Conservation (phyloP, 2,113 vertebrate genomes). For the Microcebus murinus region DNA sequence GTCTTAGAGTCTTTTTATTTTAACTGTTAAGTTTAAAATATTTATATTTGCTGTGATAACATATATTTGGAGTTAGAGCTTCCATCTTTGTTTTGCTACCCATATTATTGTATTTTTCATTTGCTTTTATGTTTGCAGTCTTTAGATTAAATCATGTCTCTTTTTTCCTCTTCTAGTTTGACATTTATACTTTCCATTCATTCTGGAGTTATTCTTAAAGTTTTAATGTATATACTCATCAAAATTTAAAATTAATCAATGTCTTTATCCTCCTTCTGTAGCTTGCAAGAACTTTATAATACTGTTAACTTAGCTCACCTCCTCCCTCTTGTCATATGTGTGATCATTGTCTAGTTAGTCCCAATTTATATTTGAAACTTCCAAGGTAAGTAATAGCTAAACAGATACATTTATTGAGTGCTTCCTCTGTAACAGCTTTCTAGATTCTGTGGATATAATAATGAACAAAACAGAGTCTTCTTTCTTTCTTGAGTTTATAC, state of each 20-base stretch:
- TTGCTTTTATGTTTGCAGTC: background rate
- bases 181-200: background rate
- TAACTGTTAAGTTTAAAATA: conserved; percentile 3
- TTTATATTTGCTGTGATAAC: background rate
- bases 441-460: background rate
- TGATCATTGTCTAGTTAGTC: background rate
- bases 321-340: background rate
- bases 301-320: conserved; percentile 12
- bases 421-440: background rate
- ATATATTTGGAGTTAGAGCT: background rate
- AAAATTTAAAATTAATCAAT: background rate
- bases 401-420: background rate
- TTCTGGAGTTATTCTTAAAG: background rate
- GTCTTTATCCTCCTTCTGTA: background rate
- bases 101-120: background rate
- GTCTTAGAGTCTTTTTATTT: background rate
- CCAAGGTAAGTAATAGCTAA: background rate
- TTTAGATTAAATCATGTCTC: background rate
- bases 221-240: background rate
- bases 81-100: background rate
- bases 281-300: background rate
- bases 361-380: background rate
- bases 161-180: background rate
- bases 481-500: background rate
- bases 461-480: background rate